Conservation (phyloP, 2,888 invertebrate species). For the Tolmerus cingulatus region DNA sequence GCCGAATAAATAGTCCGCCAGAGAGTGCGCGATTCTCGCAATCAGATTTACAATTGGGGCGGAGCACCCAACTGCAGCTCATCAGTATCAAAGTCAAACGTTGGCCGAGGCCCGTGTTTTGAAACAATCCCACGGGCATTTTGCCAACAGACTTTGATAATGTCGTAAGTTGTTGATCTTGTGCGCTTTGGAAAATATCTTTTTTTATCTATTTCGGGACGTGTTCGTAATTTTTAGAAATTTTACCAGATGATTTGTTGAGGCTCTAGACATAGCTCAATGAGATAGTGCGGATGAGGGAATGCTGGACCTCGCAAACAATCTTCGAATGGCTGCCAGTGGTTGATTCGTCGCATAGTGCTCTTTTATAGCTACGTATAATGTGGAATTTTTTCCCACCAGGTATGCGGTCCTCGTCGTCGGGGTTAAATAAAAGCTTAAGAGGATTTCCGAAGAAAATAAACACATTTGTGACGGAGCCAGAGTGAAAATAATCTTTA, state of each 20-base stretch:
- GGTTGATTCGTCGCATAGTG: background rate
- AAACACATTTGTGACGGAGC: background rate
- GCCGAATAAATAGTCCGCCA: background rate
- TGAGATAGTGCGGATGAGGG: background rate
- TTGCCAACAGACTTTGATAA: constrained; percentile 18
- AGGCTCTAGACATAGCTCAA: background rate
- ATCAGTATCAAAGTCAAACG: constrained; percentile 14
- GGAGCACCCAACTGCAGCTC: background rate
- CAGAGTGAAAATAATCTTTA: background rate
- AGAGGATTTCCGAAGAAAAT: background rate
- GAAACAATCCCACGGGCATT: background rate
- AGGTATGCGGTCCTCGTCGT: background rate
- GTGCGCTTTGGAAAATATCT: constrained; percentile 19
- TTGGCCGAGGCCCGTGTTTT: constrained; percentile 6
- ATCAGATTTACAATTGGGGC: background rate
- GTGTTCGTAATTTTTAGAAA: constrained; percentile 8
- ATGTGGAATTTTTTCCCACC: background rate
- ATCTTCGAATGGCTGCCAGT: background rate
- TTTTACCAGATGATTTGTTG: background rate
- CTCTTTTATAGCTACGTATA: background rate
- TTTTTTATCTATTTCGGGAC: background rate
- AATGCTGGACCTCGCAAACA: background rate
- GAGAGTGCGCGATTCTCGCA: background rate
- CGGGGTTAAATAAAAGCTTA: background rate
- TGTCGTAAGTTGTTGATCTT: constrained; percentile 31